Evolutionary conservation across 2,113 vertebrate genomes (phyloP), one percentile per base, ranked within the genome.

Genomic region (Apteryx owenii): DNA sequence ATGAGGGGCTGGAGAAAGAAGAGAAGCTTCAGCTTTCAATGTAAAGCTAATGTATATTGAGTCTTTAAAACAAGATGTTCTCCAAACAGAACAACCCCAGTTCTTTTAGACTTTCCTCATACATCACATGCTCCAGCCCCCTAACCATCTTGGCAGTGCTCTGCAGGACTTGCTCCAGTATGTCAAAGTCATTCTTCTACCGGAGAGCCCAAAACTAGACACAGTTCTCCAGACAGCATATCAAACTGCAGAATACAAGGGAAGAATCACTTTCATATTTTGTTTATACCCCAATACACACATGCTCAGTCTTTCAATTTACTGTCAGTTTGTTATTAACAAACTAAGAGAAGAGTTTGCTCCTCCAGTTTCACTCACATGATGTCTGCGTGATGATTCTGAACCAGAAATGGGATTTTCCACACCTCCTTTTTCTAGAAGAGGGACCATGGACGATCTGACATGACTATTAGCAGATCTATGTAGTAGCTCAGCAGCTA

Each of bases 31-130:
- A 54, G n/a, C 61, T 31, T 72, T 62, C 25, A 4, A 2, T 21
- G 8, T 31, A 33, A 66, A 71, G 28, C 51, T 65, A 14, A 58
- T 0, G 0, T 10, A 4, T n/a, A 36, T 26, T 18, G 7, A 17
- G 22, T 51, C 42, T 60, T 20, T 42, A 36, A 36, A 78, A 87
- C 25, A 60, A 36, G 61, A 25, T 1, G 1, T 31, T 48, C 31
- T 26, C 17, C 17, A 38, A 0, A 1, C 1, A 0, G 54, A 61
- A 38, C 21, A 69, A 82, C 26, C 17, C 12, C 46, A 38, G 21
- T 7, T 13, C 26, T 70, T 48, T 40, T 9, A 25, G 28, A 29
- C 9, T 17, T 28, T 90, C 46, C 46, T 76, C 46, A 31, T 33
- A 12, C 3, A 0, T 40, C 19, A 48, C 48, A 22, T 54, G 48